These are phyloP conservation scores for Drosophila tsacasi DNA, from an alignment of 1,140 invertebrate species.

Conservation along the genomic window DNA sequence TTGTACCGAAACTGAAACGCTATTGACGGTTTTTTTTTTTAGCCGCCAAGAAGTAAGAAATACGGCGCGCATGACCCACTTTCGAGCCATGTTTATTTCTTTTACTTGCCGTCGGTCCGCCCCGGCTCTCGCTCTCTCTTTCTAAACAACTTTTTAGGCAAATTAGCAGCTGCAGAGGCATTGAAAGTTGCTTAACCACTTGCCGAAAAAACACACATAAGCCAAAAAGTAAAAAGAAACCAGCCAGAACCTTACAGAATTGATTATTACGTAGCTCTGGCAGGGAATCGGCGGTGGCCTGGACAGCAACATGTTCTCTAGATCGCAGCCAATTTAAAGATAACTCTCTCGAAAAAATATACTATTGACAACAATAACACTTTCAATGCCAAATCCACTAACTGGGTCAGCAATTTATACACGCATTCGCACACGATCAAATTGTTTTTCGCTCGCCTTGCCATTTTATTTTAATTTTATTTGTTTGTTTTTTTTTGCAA, in stretches of 20 bases:
- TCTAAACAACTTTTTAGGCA: conserved; percentile 75
- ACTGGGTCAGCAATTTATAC: conserved; percentile 57
- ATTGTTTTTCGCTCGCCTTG: conserved; percentile 20
- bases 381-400: conserved; percentile 62
- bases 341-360: conserved; percentile 36
- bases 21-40: conserved; percentile 57
- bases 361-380: conserved; percentile 44
- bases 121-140: conserved; percentile 54
- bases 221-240: conserved; percentile 6
- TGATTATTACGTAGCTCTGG: conserved; percentile 53
- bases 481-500: neutral
- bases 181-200: conserved; percentile 82
- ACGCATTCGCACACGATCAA: conserved; percentile 16
- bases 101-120: conserved; percentile 18
- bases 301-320: conserved; percentile 38
- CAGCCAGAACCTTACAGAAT: conserved; percentile 41
- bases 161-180: conserved; percentile 77
- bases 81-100: conserved; percentile 70
- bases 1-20: conserved; percentile 30
- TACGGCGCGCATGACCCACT: conserved; percentile 75
- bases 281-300: conserved; percentile 6
- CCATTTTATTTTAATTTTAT: conserved; percentile 13
- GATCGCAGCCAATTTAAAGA: conserved; percentile 56
- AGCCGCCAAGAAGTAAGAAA: conserved; percentile 70
- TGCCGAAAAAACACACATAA: conserved; percentile 57